These are phyloP conservation scores for Ondatra zibethicus DNA, from an alignment of 2,113 vertebrate genomes.

Conservation along the genomic window DNA sequence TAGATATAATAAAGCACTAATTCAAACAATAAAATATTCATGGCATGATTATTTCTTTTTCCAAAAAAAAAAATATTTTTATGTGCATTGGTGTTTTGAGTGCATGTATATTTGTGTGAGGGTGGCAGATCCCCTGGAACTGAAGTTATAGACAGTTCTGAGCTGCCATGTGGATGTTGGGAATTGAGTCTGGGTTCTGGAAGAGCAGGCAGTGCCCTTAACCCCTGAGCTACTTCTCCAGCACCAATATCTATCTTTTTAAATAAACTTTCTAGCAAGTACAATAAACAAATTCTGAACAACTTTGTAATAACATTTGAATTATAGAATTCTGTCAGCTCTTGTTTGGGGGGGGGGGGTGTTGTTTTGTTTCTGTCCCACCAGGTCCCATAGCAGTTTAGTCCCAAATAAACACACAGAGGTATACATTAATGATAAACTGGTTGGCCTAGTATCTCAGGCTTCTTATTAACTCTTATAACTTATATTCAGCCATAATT, in stretches of 20 bases:
- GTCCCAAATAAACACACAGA: no score
- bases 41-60: background rate
- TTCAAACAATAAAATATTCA: constrained; percentile 11
- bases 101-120: background rate
- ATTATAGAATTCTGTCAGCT: background rate
- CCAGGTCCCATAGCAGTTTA: no score
- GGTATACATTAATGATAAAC: no score
- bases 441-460: no score
- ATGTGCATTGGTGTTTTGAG: background rate
- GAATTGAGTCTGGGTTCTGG: background rate
- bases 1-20: constrained; percentile 25
- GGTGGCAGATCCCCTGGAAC: background rate
- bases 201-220: background rate
- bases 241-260: constrained; percentile 11
- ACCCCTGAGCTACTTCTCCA: background rate
- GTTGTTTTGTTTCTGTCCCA: no score
- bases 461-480: no score
- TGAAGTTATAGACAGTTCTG: background rate
- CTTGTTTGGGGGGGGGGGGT: no score
- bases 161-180: background rate
- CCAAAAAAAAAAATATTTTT: constrained; percentile 3
- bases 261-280: constrained; percentile 38
- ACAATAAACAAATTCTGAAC: constrained; percentile 19
- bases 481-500: no score
- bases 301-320: background rate